Base-by-base conservation (phyloP, 2,797 vertebrate genomes). In the Meriones psammophilus region DNA sequence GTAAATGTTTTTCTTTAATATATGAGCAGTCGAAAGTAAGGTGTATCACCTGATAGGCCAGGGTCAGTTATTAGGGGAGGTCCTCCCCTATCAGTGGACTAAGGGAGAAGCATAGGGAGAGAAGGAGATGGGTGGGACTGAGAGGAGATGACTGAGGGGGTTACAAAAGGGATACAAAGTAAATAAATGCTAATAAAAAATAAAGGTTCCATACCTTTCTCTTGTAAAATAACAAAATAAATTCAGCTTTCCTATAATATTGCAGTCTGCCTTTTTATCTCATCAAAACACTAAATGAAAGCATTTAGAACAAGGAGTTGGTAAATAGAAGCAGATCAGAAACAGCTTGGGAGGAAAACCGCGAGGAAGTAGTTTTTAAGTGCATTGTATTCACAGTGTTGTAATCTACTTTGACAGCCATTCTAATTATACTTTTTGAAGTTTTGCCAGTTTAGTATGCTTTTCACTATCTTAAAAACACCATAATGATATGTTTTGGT, bases 341-440 rank as follows among this genome's bases (percentile, higher is more conserved):
- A 60, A 69, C 54, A 85, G 33, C 6, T 5, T 54, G 17, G 28
- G 0, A 95, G n/a, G 91, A 95, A 84, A 81, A 26, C 14, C 18
- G 74, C 86, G 46, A 58, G 12, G 15, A 95, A 36, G 0, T 60
- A 64, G 2, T 9, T 58, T 91, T 58, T 64, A 33, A 74, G n/a
- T 76, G 17, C 3, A 84, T 54, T 81, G 73, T 26, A 89, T 87
- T 36, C 30, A 58, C 54, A 74, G 36, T 86, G 69, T 28, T 79
- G 33, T 79, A 58, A 54, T 94, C 1, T 58, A 22, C 46, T 88
- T 81, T 74, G 56, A 77, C 10, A 91, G 26, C 14, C 88, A 64
- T 20, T 93, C 66, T 93, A 66, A 88, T 86, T 87, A 39, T 46
- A 46, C 89, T 90, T 92, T 68, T 84, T 73, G 58, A 88, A 66